phyloP scores from a whole-genome alignment of 1,140 invertebrate species.

The Drosophila paulistorum region DNA sequence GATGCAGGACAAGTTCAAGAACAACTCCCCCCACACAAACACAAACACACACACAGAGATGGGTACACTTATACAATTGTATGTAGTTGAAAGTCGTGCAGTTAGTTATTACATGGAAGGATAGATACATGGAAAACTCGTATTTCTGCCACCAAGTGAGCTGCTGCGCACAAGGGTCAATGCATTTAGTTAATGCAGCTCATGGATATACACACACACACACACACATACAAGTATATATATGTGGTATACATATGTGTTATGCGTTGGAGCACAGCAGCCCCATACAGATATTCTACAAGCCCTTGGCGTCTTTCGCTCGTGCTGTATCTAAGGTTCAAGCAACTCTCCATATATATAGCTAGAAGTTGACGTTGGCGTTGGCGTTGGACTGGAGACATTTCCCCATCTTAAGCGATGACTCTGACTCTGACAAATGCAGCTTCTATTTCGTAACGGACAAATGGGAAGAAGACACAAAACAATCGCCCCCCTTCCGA shows the following conservation, averaged over 20 bases:
- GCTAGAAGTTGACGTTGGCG: slow-evolving; percentile 29
- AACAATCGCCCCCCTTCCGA: slow-evolving; percentile 4
- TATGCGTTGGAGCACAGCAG: slow-evolving; percentile 59
- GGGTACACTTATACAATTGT: slow-evolving; percentile 23
- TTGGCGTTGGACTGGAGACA: slow-evolving; percentile 30
- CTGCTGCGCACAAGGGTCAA: slow-evolving; percentile 68
- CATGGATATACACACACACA: slow-evolving; percentile 21
- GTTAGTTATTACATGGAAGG: slow-evolving; percentile 55
- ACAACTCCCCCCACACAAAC: slow-evolving; percentile 54
- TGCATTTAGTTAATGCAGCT: slow-evolving; percentile 77
- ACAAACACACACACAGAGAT: slow-evolving; percentile 2
- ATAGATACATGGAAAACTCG: slow-evolving; percentile 79
- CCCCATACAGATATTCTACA: slow-evolving; percentile 62
- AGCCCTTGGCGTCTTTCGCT: slow-evolving; percentile 34
- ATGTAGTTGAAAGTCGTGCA: slow-evolving; percentile 44
- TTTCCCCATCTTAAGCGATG: not conserved
- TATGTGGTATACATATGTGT: no score
- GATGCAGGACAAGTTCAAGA: slow-evolving; percentile 79
- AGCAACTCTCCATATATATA: slow-evolving; percentile 53
- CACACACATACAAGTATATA: not conserved
- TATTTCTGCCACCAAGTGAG: slow-evolving; percentile 73
- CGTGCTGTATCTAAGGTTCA: slow-evolving; percentile 64
- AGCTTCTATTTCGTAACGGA: slow-evolving; percentile 72
- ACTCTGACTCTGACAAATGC: not conserved
- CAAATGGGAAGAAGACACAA: slow-evolving; percentile 21